Evolutionary conservation across 1,140 invertebrate species (phyloP), one percentile per base, ranked within the genome.

Genomic region (Lasioglossum baleicum): DNA sequence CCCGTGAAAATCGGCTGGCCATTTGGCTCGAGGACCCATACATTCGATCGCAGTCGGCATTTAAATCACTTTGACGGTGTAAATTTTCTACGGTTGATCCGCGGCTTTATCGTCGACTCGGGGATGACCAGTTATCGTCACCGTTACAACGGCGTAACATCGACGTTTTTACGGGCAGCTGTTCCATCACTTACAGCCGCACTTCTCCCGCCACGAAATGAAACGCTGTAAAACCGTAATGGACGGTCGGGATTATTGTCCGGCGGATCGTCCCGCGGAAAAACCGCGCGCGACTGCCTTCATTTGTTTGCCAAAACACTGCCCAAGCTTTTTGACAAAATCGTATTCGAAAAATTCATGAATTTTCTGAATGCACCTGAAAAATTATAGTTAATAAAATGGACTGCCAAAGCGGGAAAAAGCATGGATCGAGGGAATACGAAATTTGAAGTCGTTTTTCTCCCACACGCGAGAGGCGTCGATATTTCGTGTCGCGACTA

Each of bases 151-250:
- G 22, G 15, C 65, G 64, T 64, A 53, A 81, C 73, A 67, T 81
- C 67, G 48, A 75, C 42, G 40, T 74, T 86, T 86, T 86, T 86
- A 85, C 74, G 71, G 35, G 72, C 63, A 51, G 22, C 20, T 58
- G 58, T 20, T 60, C 40, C 78, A 67, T 72, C 72, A 70, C 63
- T 82, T 74, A 71, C 83, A 84, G 56, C 42, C 44, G 66, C 31
- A 67, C 66, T 81, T 71, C 48, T 31, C 69, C 71, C 74, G 56
- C 51, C 51, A 53, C 17, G 58, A 72, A 85, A 82, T 79, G 76
- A 85, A 82, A 86, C 44, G 60, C 11, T 11, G 58, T 75, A 78
- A 83, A 75, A 80, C 58, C 22, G 35, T 17, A 80, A 68, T 74
- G 53, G 74, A 60, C 74, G 20, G 15, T 51, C 7, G n/a, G 8